phyloP scores from a whole-genome alignment of 2,797 vertebrate species.

The Gobionotothen gibberifrons region DNA sequence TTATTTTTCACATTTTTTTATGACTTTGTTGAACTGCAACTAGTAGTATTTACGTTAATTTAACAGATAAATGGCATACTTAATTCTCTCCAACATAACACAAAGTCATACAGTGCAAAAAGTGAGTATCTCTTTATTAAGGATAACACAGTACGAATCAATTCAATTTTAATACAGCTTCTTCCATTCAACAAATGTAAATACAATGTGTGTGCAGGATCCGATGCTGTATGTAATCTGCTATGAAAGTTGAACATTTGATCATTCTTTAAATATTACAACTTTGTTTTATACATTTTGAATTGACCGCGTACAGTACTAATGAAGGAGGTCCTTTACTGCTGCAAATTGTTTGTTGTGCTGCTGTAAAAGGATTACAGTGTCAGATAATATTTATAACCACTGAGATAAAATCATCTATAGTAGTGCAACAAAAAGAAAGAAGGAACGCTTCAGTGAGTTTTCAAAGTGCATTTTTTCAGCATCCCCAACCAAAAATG shows the following conservation, averaged over 20 bases:
- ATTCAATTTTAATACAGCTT: conserved; percentile 7
- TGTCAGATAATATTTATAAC: conserved; percentile 3
- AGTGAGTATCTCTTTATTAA: conserved; percentile 52
- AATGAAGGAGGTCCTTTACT: neutral
- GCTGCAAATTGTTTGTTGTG: neutral
- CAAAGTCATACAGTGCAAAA: conserved; percentile 61
- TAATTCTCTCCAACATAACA: conserved; percentile 18
- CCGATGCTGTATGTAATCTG: neutral
- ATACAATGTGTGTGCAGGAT: neutral
- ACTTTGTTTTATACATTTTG: neutral
- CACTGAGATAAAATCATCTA: conserved; percentile 12
- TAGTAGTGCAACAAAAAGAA: neutral
- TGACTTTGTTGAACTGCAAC: neutral
- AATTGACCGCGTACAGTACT: neutral
- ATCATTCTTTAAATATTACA: too few species aligned
- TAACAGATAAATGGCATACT: neutral
- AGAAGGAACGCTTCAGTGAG: conserved; percentile 11
- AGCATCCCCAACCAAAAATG: neutral
- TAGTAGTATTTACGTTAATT: neutral
- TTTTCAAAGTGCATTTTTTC: conserved; percentile 42
- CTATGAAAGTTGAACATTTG: neutral
- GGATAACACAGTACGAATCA: conserved; percentile 39
- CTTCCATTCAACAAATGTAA: conserved; percentile 7
- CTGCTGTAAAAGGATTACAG: neutral
- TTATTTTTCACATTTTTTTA: conserved; percentile 7